Evolutionary conservation across 2,797 vertebrate species (phyloP).

Genomic region (Amniataba percoides): DNA sequence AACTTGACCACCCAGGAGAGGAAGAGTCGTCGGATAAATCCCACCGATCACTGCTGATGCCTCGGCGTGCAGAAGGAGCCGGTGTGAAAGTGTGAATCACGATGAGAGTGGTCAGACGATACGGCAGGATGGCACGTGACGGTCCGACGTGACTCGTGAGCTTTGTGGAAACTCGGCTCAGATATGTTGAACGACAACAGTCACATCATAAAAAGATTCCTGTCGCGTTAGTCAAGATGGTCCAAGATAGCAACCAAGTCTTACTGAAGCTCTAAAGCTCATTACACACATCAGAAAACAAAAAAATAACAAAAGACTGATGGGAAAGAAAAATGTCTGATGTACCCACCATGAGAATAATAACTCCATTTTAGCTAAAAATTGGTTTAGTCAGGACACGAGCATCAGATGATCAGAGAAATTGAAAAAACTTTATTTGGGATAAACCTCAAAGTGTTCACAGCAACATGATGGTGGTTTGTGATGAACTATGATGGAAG

Average conservation of each 20-base stretch:
- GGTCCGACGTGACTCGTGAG: background rate
- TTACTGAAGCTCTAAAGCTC: background rate
- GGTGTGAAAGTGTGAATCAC: conserved; percentile 30
- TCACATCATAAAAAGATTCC: background rate
- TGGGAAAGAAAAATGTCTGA: background rate
- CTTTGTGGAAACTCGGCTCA: conserved; percentile 9
- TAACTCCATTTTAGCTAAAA: too few relatives aligned
- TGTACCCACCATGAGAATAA: too few relatives aligned
- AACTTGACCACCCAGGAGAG: conserved; percentile 3
- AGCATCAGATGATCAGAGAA: too few relatives aligned
- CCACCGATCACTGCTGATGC: conserved; percentile 12
- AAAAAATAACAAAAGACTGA: background rate
- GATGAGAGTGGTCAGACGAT: conserved; percentile 7
- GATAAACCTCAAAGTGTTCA: background rate
- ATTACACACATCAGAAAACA: too few relatives aligned
- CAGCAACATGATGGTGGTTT: background rate
- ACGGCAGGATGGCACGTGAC: conserved; percentile 15
- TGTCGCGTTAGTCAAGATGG: background rate
- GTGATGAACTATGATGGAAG: background rate
- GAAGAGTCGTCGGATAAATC: conserved; percentile 22
- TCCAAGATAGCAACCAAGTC: background rate
- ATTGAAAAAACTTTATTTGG: background rate
- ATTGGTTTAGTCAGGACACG: too few relatives aligned
- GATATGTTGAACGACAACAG: conserved; percentile 2
- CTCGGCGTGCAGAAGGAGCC: conserved; percentile 7